A percentile compares a stretch with the other conserved stretches of the same genome.
Evolutionary conservation across 2,797 vertebrate species (phyloP).

Genomic region (Octomys mimax): DNA sequence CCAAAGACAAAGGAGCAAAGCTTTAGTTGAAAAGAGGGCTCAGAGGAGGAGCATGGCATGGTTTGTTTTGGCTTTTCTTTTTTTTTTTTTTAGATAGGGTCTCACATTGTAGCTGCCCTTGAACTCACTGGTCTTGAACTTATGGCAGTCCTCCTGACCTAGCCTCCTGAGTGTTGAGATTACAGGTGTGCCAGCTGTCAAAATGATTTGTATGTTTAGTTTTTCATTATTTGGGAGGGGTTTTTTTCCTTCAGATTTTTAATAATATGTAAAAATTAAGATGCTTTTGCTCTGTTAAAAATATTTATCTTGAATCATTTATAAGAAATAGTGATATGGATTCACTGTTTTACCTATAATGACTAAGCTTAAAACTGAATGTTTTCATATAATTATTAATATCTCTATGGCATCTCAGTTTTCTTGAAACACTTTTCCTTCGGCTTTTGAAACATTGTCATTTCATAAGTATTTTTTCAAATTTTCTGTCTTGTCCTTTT

Average conservation of each 20-base stretch:
- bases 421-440: neutral
- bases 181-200: neutral
- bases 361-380: neutral
- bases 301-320: neutral
- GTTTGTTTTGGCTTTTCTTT: neutral
- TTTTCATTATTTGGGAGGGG: neutral
- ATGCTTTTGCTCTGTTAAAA: neutral
- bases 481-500: neutral
- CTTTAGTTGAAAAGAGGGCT: neutral
- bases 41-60: neutral
- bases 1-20: neutral
- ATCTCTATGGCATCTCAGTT: neutral
- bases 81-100: no score
- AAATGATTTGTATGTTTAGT: neutral
- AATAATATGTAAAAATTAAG: neutral
- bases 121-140: no score
- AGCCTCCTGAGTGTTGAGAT: no score
- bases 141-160: no score
- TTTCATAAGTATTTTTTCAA: neutral
- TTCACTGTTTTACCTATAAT: neutral
- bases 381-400: neutral
- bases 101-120: no score
- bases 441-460: neutral
- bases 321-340: neutral
- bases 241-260: neutral